A percentile compares a stretch with the other conserved stretches of the same genome.
phyloP scores from a whole-genome alignment of 1,140 invertebrate species.

The Drosophila fuyamai region DNA sequence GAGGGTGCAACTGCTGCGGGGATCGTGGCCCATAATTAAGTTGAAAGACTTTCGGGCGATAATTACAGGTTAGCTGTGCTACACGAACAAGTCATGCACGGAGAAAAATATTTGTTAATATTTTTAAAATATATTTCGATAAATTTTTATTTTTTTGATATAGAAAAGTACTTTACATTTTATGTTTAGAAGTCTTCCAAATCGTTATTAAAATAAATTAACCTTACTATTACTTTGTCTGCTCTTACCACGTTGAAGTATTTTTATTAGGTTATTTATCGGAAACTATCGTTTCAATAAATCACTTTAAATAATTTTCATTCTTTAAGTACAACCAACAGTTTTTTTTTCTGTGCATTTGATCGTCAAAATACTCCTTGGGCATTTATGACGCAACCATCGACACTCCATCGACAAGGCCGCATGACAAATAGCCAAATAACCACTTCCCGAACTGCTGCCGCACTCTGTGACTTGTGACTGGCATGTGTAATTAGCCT shows the following conservation, averaged over 20 bases:
- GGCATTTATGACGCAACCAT: conserved; percentile 57
- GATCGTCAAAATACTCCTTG: neutral
- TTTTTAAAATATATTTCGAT: too few relatives aligned
- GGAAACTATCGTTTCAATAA: too few relatives aligned
- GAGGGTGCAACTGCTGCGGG: conserved; percentile 57
- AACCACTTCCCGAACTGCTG: conserved; percentile 27
- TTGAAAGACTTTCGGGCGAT: conserved; percentile 28
- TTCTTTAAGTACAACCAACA: too few relatives aligned
- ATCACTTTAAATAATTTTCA: too few relatives aligned
- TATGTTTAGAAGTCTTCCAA: too few relatives aligned
- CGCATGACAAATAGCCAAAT: conserved; percentile 45
- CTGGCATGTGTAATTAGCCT: conserved; percentile 74
- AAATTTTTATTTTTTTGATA: too few relatives aligned
- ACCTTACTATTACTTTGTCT: too few relatives aligned
- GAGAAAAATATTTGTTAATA: neutral
- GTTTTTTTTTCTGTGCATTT: neutral
- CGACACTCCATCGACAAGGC: conserved; percentile 32
- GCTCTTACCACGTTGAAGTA: too few relatives aligned
- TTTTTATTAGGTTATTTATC: too few relatives aligned
- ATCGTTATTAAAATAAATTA: too few relatives aligned
- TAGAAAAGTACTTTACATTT: too few relatives aligned
- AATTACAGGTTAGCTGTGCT: conserved; percentile 40
- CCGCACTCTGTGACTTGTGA: conserved; percentile 49
- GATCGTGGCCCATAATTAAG: conserved; percentile 63
- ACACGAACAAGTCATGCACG: conserved; percentile 3